Conservation (phyloP, 2,797 vertebrate species). For the Lacerta agilis region DNA sequence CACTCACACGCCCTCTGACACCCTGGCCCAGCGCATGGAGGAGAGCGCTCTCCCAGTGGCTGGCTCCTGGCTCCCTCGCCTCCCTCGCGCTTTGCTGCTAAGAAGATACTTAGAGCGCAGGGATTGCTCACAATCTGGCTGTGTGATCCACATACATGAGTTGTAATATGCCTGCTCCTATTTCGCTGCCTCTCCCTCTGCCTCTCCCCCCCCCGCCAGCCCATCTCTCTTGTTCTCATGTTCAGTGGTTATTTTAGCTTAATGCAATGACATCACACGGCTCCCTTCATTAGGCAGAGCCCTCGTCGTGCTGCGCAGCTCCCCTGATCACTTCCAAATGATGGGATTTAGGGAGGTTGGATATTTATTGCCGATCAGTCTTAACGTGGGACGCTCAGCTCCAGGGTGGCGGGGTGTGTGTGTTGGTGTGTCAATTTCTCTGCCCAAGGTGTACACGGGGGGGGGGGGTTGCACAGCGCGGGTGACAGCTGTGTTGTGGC, state of each 20-base stretch:
- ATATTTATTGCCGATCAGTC: neutral
- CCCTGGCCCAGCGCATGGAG: conserved; percentile 54
- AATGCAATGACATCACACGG: conserved; percentile 83
- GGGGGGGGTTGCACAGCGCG: neutral
- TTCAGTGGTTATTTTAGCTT: conserved; percentile 84
- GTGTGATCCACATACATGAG: conserved; percentile 84
- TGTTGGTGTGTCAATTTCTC: accelerated
- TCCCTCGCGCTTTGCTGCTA: conserved; percentile 76
- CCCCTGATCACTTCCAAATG: conserved; percentile 4
- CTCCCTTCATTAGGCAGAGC: conserved; percentile 75
- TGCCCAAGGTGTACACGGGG: accelerated
- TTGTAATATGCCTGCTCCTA: conserved; percentile 85
- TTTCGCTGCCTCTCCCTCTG: conserved; percentile 70
- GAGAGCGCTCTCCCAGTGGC: conserved; percentile 49
- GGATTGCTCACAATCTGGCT: conserved; percentile 83
- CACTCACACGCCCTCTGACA: conserved; percentile 73
- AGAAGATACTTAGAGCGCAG: conserved; percentile 82
- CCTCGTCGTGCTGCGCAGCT: conserved; percentile 35
- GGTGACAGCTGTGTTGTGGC: neutral
- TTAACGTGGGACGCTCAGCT: neutral
- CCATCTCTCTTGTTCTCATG: conserved; percentile 73
- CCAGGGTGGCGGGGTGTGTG: neutral
- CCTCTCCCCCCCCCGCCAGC: conserved; percentile 59
- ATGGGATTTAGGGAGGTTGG: neutral
- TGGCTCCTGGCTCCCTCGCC: conserved; percentile 74